Evolutionary conservation across 2,888 invertebrate genomes (phyloP).

Genomic region (Prosapia bicincta): DNA sequence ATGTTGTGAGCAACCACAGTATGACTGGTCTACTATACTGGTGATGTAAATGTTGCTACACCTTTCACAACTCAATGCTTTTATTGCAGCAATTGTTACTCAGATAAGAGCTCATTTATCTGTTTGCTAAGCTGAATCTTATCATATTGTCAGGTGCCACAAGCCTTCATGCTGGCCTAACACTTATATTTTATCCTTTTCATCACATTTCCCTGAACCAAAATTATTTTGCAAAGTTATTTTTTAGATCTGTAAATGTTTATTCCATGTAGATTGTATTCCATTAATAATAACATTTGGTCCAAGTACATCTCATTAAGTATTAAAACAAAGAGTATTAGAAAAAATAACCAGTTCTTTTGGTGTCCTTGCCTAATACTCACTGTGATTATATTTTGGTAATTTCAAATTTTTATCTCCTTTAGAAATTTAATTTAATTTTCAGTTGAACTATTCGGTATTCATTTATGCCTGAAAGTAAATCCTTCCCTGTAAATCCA

Average conservation of each 20-base stretch:
- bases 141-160: neutral
- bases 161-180: neutral
- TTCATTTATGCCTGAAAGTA: too few relatives aligned
- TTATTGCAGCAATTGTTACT: neutral
- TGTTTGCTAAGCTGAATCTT: neutral
- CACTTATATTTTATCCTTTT: neutral
- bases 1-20: too few relatives aligned
- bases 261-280: too few relatives aligned
- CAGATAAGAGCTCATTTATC: neutral
- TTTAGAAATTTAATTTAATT: too few relatives aligned
- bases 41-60: neutral
- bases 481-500: too few relatives aligned
- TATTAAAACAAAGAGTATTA: neutral
- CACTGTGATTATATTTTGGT: too few relatives aligned
- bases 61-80: neutral
- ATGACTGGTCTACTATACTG: too few relatives aligned
- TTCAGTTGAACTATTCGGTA: too few relatives aligned
- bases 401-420: too few relatives aligned
- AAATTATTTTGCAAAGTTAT: neutral
- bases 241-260: too few relatives aligned
- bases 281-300: too few relatives aligned
- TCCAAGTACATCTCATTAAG: too few relatives aligned
- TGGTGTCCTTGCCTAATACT: neutral
- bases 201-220: neutral
- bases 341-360: neutral